Evolutionary conservation across 2,797 vertebrate species (phyloP), one percentile per base, ranked within the genome.

Genomic region (Acipenser ruthenus): DNA sequence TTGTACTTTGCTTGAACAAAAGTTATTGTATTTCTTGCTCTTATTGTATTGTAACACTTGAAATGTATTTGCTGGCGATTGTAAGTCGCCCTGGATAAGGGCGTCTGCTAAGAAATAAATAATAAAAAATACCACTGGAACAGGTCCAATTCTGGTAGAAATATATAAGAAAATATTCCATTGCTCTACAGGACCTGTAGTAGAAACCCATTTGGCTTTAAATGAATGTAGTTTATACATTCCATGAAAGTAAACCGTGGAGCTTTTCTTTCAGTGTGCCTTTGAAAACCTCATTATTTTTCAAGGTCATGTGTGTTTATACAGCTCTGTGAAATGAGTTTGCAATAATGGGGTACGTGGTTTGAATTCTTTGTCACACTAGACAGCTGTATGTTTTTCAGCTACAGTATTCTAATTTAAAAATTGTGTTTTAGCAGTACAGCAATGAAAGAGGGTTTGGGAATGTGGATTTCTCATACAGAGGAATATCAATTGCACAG

Each of bases 251-350:
- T 37, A 37, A 37, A 37, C 55, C 1, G 2, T 37, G 6, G 37
- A 37, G 37, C 0, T 58, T 10, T 10, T 58, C 13, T n/a, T 58
- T 58, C 10, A 58, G 55, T 10, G 55, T 58, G 9, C 6, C 55
- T 58, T 58, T n/a, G 12, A n/a, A 58, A 58, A 58, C 2, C 55
- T 58, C 55, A 58, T 11, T 58, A 58, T 58, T 58, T 58, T 58
- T 58, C 55, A 58, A 58, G 55, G 55, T 11, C 55, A 58, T 58
- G 12, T 58, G 12, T 58, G 55, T 58, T 58, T 58, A 58, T 58
- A 12, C 10, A 12, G 55, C 55, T 58, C 12, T 10, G 55, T 11
- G 55, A 58, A 58, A 58, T n/a, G 12, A 10, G 55, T 58, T 58
- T 58, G 55, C 55, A 58, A 58, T 58, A 58, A 58, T 58, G 55